Conservation (phyloP, 2,797 vertebrate species). For the Lycodopsis pacificus region DNA sequence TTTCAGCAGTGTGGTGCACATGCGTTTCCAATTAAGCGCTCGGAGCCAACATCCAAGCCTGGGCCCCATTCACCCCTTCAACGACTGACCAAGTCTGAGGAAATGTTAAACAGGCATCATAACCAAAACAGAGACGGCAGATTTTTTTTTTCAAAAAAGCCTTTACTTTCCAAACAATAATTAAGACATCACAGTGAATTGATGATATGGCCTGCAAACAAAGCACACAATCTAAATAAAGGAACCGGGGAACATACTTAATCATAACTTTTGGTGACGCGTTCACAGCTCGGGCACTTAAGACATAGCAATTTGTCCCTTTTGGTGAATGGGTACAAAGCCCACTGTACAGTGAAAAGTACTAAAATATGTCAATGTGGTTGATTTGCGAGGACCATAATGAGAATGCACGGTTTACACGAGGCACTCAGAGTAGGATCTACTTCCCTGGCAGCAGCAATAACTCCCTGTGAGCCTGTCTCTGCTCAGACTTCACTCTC, state of each 20-base stretch:
- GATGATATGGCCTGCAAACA: conserved; percentile 64
- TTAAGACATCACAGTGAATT: conserved; percentile 67
- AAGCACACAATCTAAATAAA: conserved; percentile 69
- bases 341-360: conserved; percentile 59
- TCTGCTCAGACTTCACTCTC: conserved; percentile 80
- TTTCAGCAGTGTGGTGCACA: conserved; percentile 79
- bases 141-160: conserved; percentile 75
- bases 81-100: conserved; percentile 79
- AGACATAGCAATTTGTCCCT: conserved; percentile 64
- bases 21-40: conserved; percentile 85
- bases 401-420: conserved; percentile 77
- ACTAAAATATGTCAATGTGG: conserved; percentile 68
- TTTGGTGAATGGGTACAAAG: conserved; percentile 53
- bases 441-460: conserved; percentile 74
- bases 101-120: conserved; percentile 84
- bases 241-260: conserved; percentile 39
- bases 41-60: conserved; percentile 69
- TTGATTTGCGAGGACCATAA: conserved; percentile 76
- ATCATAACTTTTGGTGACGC: conserved; percentile 66
- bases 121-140: conserved; percentile 72
- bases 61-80: conserved; percentile 79
- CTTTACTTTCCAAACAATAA: conserved; percentile 76
- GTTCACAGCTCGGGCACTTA: conserved; percentile 61
- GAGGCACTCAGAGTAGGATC: conserved; percentile 69
- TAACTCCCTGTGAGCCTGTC: conserved; percentile 76